Evolutionary conservation across 1,140 invertebrate genomes (phyloP).

Genomic region (Aphidius ervi): DNA sequence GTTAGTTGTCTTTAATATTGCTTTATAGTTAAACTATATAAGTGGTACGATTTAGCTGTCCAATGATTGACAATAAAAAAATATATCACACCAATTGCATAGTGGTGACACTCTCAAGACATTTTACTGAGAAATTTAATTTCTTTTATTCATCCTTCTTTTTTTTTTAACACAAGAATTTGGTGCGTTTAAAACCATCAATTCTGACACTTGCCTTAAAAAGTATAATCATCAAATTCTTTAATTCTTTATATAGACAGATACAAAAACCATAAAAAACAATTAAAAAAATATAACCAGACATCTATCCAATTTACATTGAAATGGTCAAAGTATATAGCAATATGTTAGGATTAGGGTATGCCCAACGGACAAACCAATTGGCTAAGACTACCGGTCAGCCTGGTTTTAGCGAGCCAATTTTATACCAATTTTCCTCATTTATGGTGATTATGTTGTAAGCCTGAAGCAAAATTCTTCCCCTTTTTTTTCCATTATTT

Average conservation of each 20-base stretch:
- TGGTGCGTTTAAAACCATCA: no score
- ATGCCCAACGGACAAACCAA: conserved; percentile 12
- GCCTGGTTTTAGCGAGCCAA: conserved; percentile 40
- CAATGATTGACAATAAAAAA: conserved; percentile 33
- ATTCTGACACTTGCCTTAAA: no score
- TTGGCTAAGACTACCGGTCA: conserved; percentile 25
- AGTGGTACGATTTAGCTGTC: conserved; percentile 49
- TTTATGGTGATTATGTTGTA: conserved; percentile 48
- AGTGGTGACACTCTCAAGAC: no score
- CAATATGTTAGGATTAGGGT: conserved; percentile 4
- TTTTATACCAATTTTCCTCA: conserved; percentile 54
- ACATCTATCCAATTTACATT: conserved; percentile 51
- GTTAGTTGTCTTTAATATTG: neutral
- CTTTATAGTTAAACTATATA: no score
- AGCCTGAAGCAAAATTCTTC: conserved; percentile 28
- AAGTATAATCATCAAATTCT: no score
- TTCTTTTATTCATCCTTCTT: no score
- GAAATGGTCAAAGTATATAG: conserved; percentile 47
- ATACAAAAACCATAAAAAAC: no score
- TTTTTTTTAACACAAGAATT: no score
- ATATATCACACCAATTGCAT: conserved; percentile 34
- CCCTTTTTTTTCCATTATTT: conserved; percentile 19
- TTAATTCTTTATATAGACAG: no score
- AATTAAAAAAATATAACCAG: conserved; percentile 36
- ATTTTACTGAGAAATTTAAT: no score